These are phyloP conservation scores for Hipparchia sbordonii DNA, from an alignment of 2,888 invertebrate species.

Conservation along the genomic window DNA sequence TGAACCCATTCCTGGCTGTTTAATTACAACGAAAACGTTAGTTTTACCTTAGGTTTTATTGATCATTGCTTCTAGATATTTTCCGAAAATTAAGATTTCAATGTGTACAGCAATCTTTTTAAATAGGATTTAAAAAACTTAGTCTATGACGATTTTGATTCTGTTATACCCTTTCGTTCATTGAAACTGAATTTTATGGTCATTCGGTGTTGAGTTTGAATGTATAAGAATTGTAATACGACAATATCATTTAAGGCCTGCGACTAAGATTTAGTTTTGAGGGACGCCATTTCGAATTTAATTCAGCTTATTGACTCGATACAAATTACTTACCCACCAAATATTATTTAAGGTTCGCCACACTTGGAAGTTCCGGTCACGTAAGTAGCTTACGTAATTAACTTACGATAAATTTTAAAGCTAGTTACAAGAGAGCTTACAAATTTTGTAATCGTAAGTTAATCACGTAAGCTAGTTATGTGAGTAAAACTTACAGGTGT, in stretches of 20 bases:
- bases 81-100: constrained; percentile 40
- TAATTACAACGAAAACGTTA: constrained; percentile 75
- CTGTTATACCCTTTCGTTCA: constrained; percentile 6
- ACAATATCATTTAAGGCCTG: constrained; percentile 9
- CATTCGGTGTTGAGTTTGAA: constrained; percentile 8
- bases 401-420: too few species aligned
- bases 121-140: neutral
- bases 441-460: too few species aligned
- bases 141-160: neutral
- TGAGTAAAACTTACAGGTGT: too few species aligned
- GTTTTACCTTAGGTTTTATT: constrained; percentile 52
- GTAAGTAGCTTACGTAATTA: too few species aligned
- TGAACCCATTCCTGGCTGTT: constrained; percentile 74
- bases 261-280: constrained; percentile 28
- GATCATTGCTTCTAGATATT: constrained; percentile 44
- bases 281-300: constrained; percentile 26
- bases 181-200: constrained; percentile 17
- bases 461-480: neutral
- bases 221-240: constrained; percentile 1
- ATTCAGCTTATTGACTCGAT: constrained; percentile 21
- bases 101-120: constrained; percentile 41
- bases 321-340: constrained; percentile 19
- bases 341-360: neutral
- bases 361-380: too few species aligned
- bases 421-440: too few species aligned